These are phyloP conservation scores for Aporophyla nigra DNA, from an alignment of 2,888 invertebrate species.

Conservation along the genomic window DNA sequence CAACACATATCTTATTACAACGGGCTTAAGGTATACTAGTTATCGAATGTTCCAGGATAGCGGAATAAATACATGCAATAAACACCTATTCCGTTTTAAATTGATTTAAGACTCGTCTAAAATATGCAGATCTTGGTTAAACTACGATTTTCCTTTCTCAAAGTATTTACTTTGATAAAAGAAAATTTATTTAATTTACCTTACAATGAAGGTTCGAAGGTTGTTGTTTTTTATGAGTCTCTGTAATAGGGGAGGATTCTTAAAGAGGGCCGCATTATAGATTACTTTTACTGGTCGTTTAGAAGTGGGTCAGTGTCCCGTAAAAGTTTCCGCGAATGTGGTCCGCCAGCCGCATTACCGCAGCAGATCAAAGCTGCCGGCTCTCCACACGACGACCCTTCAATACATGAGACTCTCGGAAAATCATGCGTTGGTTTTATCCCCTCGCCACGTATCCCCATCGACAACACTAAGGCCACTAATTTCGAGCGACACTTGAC, in stretches of 20 bases:
- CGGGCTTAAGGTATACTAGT: conserved; percentile 41
- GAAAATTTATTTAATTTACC: conserved; percentile 55
- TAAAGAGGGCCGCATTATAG: conserved; percentile 77
- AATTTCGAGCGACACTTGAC: conserved; percentile 64
- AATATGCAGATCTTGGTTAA: conserved; percentile 25
- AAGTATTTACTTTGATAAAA: conserved; percentile 1
- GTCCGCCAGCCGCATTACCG: conserved; percentile 80
- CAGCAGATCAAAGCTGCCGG: conserved; percentile 84
- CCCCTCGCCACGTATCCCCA: conserved; percentile 60
- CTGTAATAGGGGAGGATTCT: conserved; percentile 69
- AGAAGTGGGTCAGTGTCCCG: conserved; percentile 89
- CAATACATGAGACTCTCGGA: conserved; percentile 74
- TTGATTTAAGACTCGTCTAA: conserved; percentile 40
- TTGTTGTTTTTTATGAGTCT: conserved; percentile 63
- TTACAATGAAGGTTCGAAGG: conserved; percentile 49
- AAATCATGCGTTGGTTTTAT: conserved; percentile 80
- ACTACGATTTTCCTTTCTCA: conserved; percentile 37
- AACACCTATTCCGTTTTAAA: conserved; percentile 58
- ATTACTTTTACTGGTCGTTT: conserved; percentile 80
- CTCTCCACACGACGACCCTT: conserved; percentile 78
- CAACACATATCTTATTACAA: conserved; percentile 32
- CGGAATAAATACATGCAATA: conserved; percentile 38
- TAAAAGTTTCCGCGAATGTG: conserved; percentile 87
- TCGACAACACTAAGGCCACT: conserved; percentile 55
- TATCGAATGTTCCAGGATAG: conserved; percentile 61